Evolutionary conservation across 2,888 invertebrate species (phyloP).

Genomic region (Amiota minor): DNA sequence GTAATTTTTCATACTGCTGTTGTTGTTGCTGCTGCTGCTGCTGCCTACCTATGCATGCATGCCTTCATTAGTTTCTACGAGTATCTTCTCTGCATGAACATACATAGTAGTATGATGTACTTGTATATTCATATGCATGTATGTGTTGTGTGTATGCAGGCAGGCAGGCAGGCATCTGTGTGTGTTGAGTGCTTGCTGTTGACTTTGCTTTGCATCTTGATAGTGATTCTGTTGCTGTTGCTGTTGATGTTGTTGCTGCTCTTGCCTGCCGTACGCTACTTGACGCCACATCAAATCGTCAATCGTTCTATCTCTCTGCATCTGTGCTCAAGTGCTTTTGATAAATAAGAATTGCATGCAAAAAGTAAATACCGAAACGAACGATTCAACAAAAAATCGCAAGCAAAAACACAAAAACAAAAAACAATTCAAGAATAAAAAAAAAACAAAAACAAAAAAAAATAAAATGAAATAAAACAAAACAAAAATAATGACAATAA

Average conservation of each 20-base stretch:
- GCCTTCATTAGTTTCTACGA: too few relatives aligned
- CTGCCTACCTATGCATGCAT: too few relatives aligned
- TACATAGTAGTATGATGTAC: too few relatives aligned
- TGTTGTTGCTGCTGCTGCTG: too few relatives aligned
- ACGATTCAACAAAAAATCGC: not conserved
- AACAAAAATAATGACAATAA: not conserved
- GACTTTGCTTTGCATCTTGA: conserved; percentile 12
- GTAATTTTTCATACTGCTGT: too few relatives aligned
- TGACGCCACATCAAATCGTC: too few relatives aligned
- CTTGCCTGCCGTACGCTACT: too few relatives aligned
- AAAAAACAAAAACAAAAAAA: conserved; percentile 26
- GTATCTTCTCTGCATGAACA: too few relatives aligned
- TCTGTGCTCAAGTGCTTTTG: too few relatives aligned
- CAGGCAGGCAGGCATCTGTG: too few relatives aligned
- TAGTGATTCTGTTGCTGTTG: not conserved
- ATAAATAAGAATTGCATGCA: conserved; percentile 11
- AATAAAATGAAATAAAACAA: not conserved
- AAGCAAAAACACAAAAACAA: conserved; percentile 25
- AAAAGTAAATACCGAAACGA: conserved; percentile 10
- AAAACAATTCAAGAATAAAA: not conserved
- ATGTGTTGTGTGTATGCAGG: not conserved
- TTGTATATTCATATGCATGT: not conserved
- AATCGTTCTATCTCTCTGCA: too few relatives aligned
- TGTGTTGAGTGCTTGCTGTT: conserved; percentile 5
- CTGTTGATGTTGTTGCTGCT: not conserved